Conservation (phyloP, 2,888 invertebrate species). For the Callyntrura guangdongensis region DNA sequence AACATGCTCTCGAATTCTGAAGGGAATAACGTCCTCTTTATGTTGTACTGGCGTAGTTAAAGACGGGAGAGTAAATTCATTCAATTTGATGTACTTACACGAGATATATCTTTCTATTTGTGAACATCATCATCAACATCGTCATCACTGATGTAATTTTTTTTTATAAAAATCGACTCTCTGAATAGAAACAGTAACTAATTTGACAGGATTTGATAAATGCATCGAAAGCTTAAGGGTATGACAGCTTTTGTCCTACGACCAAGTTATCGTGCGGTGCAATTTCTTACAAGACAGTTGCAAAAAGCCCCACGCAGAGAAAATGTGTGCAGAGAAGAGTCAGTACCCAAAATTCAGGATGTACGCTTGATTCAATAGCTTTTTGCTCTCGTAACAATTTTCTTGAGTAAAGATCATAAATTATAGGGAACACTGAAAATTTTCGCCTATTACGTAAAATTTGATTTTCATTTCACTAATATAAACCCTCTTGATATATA, state of each 20-base stretch:
- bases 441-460: slow-evolving; percentile 59
- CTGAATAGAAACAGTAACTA: not conserved
- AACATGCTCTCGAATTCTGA: not conserved
- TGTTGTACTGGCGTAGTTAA: not conserved
- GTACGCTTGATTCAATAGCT: too few species aligned
- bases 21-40: slow-evolving; percentile 1
- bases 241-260: too few species aligned
- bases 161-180: too few species aligned
- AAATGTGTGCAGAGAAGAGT: too few species aligned
- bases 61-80: slow-evolving; percentile 17
- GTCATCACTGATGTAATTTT: too few species aligned
- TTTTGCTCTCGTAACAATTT: too few species aligned
- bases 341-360: too few species aligned
- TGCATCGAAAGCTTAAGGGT: not conserved
- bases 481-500: not conserved
- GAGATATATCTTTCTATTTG: too few species aligned
- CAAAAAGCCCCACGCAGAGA: too few species aligned
- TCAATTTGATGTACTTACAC: slow-evolving; percentile 7
- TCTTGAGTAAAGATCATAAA: slow-evolving; percentile 50
- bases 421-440: slow-evolving; percentile 53
- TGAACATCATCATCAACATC: not conserved
- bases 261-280: too few species aligned
- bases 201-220: slow-evolving; percentile 31
- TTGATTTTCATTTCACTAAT: slow-evolving; percentile 67
- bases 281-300: too few species aligned